Percentiles rank a stretch among this genome's conserved stretches.
Conservation (phyloP, 2,888 invertebrate genomes). For the Syrphus vitripennis region DNA sequence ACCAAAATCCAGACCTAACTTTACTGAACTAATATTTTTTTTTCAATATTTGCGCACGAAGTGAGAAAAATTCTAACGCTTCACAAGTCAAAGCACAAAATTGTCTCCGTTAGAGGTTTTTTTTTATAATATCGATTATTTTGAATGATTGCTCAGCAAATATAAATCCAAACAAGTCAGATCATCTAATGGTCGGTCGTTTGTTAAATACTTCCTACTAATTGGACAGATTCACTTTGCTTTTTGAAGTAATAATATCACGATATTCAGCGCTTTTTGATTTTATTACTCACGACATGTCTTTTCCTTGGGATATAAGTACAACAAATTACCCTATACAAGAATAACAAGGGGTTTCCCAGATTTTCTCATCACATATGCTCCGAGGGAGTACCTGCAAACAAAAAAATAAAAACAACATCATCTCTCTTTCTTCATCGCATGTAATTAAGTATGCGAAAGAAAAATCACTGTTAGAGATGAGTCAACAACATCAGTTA, state of each 20-base stretch:
- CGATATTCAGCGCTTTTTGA: constrained; percentile 40
- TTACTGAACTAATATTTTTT: too few species aligned
- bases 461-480: constrained; percentile 53
- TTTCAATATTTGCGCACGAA: too few species aligned
- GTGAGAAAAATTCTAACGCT: background rate
- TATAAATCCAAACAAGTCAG: constrained; percentile 32
- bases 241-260: constrained; percentile 55
- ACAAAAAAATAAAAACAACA: background rate
- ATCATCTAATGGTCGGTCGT: constrained; percentile 6
- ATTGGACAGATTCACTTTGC: constrained; percentile 62
- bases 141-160: background rate
- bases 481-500: constrained; percentile 57
- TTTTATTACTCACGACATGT: constrained; percentile 68
- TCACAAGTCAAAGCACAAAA: background rate
- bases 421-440: background rate
- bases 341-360: constrained; percentile 9
- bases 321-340: constrained; percentile 10
- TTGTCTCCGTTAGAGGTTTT: background rate
- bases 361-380: constrained; percentile 25
- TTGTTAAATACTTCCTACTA: constrained; percentile 49
- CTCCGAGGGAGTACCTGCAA: constrained; percentile 37
- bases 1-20: too few species aligned
- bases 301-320: constrained; percentile 29
- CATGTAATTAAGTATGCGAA: constrained; percentile 55
- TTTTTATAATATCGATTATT: too few species aligned